Conservation (phyloP, 2,888 invertebrate species). For the Thysanoteuthis rhombus region DNA sequence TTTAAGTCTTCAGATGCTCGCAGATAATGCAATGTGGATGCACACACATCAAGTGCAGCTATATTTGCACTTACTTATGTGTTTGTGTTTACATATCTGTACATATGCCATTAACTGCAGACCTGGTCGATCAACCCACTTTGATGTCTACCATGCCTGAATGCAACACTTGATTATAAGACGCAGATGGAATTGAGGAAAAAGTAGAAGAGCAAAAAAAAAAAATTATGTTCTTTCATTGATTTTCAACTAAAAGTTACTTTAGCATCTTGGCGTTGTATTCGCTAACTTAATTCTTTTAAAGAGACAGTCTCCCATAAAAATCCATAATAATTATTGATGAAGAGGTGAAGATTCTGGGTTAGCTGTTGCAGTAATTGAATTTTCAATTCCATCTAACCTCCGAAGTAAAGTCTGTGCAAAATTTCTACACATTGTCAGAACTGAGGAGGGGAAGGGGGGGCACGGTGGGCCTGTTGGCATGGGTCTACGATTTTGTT, state of each 20-base stretch:
- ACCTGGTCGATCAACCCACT: background rate
- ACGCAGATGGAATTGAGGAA: background rate
- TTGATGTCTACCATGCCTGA: background rate
- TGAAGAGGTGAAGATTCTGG: background rate
- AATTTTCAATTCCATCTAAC: too few relatives aligned
- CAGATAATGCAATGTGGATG: background rate
- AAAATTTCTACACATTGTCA: too few relatives aligned
- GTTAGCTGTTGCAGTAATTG: too few relatives aligned
- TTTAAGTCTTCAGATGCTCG: too few relatives aligned
- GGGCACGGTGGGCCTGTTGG: too few relatives aligned
- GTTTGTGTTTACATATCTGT: background rate
- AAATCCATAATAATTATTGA: background rate
- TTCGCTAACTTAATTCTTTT: background rate
- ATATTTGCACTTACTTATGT: background rate
- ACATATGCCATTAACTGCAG: background rate
- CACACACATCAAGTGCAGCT: background rate
- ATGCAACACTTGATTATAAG: conserved; percentile 12
- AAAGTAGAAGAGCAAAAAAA: background rate
- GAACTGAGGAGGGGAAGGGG: too few relatives aligned
- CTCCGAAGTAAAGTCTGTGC: too few relatives aligned
- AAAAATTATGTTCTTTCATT: background rate
- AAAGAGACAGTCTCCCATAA: background rate
- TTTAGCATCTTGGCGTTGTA: background rate
- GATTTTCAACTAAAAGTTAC: conserved; percentile 12
- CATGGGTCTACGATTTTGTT: too few relatives aligned